Evolutionary conservation across 2,797 vertebrate species (phyloP), one percentile per base, ranked within the genome.

Genomic region (Meriones psammophilus): DNA sequence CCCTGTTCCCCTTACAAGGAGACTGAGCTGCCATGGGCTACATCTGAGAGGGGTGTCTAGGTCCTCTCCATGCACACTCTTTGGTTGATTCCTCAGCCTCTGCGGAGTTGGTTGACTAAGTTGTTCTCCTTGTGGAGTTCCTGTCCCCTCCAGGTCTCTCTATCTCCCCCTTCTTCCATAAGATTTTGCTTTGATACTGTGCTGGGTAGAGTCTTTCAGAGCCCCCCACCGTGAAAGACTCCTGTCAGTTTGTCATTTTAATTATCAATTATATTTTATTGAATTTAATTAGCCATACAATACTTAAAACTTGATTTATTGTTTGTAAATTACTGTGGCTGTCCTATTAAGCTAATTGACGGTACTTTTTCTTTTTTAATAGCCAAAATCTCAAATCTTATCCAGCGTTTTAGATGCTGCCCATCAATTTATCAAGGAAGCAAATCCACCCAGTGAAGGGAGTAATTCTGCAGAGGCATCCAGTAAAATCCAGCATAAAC

Each of bases 401-500:
- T 95, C 98, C 96, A 99, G 94, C 96, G 97, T 98, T 60, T 96
- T 97, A 96, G 98, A 99, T 96, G 98, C 98, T 42, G 94, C 98
- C 69, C 98, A 97, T 97, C 93, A 18, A 87, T 98, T 99, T 96
- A 97, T 98, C 96, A 98, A 97, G 95, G 98, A 98, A 97, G 88
- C 86, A 85, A 96, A 98, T 95, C 83, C 95, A 36, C 92, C 26
- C 6, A 94, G 96, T 97, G 73, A 87, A 77, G 96, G 91, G 85
- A 92, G 39, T 54, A 62, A 9, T n/a, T 91, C 92, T 94, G 56
- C 80, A 80, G 97, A 97, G 77, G 87, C 84, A 14, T 78, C 83
- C 8, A 94, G 22, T 66, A 86, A 92, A 56, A 81, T 42, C 91
- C 84, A 81, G 36, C 84, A 78, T 54, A 73, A 81, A 46, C 17